Base-by-base conservation (phyloP, 2,797 vertebrate genomes). In the Petrocephalus schoutedeni region DNA sequence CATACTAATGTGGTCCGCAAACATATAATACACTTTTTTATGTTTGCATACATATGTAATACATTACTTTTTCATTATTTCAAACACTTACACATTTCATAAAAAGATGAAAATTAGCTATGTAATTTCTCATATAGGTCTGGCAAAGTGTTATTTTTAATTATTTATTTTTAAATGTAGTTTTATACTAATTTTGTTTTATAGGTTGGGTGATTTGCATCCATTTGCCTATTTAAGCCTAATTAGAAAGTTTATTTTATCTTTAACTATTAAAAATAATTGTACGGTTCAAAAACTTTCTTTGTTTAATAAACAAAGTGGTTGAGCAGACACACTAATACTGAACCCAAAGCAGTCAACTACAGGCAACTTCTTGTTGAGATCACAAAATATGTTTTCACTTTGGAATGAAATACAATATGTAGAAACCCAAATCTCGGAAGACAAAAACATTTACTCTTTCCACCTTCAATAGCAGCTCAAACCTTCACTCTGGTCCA, bases 301-400 rank as follows among this genome's bases (percentile, higher is more conserved):
- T 74, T 45, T 49, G 45, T 10, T 49, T 41, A 10, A 2, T 19
- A 41, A 41, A 80, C 19, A 80, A 49, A 80, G 45, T 4, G 8
- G 8, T 80, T 9, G 36, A 80, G 49, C 19, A 6, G 6, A 80
- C 16, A 49, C 36, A 49, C 74, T 1, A 3, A 89, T 93, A 95
- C 94, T 93, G 92, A 95, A 94, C 91, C 87, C 51, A 67, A 91
- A 89, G 90, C 90, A 91, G 90, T 87, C 86, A 12, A 91, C 91
- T 91, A 89, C 90, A 90, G 89, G 82, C 77, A 51, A 89, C 87
- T 88, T 89, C 89, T 88, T 90, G 89, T 88, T 57, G 16, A 23
- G 88, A 89, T 87, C 89, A 91, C 91, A 87, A 87, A 93, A 93
- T 92, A 95, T 94, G 93, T 92, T 92, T 90, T 91, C 91, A 92